phyloP scores from a whole-genome alignment of 2,888 invertebrate genomes.

The Unio delphinus region DNA sequence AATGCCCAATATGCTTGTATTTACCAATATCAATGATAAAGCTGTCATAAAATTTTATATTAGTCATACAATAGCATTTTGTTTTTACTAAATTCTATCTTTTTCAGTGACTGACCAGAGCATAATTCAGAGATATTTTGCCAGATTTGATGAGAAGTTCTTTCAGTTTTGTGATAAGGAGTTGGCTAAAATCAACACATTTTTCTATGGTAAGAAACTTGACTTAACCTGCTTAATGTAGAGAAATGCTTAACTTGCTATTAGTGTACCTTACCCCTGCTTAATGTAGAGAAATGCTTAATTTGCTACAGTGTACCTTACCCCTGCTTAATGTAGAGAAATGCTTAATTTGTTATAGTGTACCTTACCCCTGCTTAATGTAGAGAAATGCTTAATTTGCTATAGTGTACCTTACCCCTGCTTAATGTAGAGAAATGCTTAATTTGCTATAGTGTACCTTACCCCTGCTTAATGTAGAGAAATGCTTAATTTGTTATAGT shows the following conservation, averaged over 20 bases:
- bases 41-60: too few species aligned
- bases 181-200: constrained; percentile 95
- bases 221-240: background rate
- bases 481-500: background rate
- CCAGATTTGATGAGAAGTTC: constrained; percentile 95
- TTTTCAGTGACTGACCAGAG: constrained; percentile 85
- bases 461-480: background rate
- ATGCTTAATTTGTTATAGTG: background rate
- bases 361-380: background rate
- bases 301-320: background rate
- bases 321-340: background rate
- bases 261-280: background rate
- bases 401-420: background rate
- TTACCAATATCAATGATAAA: too few species aligned
- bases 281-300: background rate
- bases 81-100: constrained; percentile 16
- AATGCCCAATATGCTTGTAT: too few species aligned
- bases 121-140: constrained; percentile 88
- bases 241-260: background rate
- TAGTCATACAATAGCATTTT: too few species aligned
- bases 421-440: background rate
- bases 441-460: background rate
- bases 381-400: background rate
- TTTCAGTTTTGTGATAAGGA: constrained; percentile 96
- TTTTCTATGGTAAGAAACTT: constrained; percentile 85